A percentile compares a stretch with the other conserved stretches of the same genome.
Conservation (phyloP, 2,888 invertebrate genomes). For the Cordilura impudica region DNA sequence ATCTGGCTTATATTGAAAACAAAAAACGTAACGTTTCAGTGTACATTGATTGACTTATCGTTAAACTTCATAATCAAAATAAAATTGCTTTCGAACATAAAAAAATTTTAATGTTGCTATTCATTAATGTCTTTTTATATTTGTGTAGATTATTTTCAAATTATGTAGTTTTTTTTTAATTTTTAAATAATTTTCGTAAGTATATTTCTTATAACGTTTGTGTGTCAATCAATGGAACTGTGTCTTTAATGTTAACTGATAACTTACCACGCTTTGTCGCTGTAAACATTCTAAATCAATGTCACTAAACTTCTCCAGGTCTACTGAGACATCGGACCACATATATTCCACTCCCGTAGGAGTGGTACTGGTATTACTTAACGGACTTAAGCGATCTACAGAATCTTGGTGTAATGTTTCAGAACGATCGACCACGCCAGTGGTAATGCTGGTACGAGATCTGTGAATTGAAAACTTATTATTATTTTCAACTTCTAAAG, state of each 20-base stretch:
- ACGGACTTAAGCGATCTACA: constrained; percentile 76
- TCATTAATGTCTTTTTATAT: too few relatives aligned
- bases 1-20: too few relatives aligned
- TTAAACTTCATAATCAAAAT: too few relatives aligned
- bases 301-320: constrained; percentile 77
- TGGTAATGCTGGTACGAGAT: constrained; percentile 82
- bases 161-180: too few relatives aligned
- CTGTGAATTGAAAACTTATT: constrained; percentile 62
- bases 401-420: constrained; percentile 76
- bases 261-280: constrained; percentile 71
- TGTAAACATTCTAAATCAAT: constrained; percentile 75
- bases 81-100: too few relatives aligned
- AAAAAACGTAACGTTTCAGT: too few relatives aligned
- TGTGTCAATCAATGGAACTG: background rate
- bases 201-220: too few relatives aligned
- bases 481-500: background rate
- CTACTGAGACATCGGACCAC: constrained; percentile 75
- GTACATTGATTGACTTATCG: too few relatives aligned
- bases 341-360: constrained; percentile 68
- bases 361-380: constrained; percentile 73
- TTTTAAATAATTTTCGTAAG: too few relatives aligned
- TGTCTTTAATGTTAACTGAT: background rate
- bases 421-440: constrained; percentile 80
- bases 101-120: too few relatives aligned
- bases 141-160: too few relatives aligned